phyloP scores from a whole-genome alignment of 2,113 vertebrate genomes.

The Physeter macrocephalus region DNA sequence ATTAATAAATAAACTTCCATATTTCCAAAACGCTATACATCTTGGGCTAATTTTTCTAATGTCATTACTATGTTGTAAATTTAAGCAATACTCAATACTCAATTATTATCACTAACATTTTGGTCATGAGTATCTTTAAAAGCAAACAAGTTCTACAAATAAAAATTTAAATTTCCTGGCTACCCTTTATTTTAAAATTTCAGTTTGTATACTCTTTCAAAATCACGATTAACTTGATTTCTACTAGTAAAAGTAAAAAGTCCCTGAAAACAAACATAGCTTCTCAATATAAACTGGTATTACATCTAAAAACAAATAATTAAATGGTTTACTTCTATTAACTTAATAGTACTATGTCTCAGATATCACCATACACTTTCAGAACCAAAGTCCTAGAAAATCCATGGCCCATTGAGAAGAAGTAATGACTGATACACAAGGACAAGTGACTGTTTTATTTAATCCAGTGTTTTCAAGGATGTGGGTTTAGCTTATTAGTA shows the following conservation, averaged over 20 bases:
- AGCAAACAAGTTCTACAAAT: background rate
- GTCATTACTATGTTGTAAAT: background rate
- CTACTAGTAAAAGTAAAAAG: slow-evolving; percentile 76
- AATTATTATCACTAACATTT: background rate
- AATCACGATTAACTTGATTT: slow-evolving; percentile 67
- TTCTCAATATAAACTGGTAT: too few relatives aligned
- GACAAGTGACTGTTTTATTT: too few relatives aligned
- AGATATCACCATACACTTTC: too few relatives aligned
- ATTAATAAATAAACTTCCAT: background rate
- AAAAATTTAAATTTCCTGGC: background rate
- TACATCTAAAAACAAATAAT: too few relatives aligned
- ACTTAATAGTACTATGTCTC: too few relatives aligned
- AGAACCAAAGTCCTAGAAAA: too few relatives aligned
- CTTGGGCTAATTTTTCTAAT: background rate
- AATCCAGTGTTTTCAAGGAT: too few relatives aligned
- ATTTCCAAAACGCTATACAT: background rate
- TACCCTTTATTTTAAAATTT: background rate
- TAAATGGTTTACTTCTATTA: too few relatives aligned
- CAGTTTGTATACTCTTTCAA: background rate
- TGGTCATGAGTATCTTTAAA: background rate
- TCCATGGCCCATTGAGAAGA: too few relatives aligned
- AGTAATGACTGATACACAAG: too few relatives aligned
- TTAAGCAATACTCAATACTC: background rate
- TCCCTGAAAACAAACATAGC: slow-evolving; percentile 73
- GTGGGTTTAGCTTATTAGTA: too few relatives aligned